phyloP scores from a whole-genome alignment of 2,113 vertebrate species.

The Osmerus eperlanus region DNA sequence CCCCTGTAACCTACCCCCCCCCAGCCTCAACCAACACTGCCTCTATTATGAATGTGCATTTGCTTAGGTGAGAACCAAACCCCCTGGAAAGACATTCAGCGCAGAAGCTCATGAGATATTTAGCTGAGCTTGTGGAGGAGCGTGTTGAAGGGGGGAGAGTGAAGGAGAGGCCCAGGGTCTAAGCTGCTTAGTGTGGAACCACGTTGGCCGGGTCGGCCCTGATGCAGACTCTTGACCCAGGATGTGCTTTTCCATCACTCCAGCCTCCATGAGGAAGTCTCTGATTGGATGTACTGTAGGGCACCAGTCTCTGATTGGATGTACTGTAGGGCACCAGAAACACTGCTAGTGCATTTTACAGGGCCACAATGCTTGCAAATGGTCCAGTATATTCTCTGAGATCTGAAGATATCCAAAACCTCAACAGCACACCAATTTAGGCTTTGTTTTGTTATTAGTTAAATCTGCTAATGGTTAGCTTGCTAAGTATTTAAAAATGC shows the following conservation, averaged over 20 bases:
- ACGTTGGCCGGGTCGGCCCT: not conserved
- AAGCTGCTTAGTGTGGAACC: not conserved
- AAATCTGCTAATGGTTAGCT: too few relatives aligned
- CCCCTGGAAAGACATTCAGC: constrained; percentile 30
- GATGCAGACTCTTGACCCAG: constrained; percentile 16
- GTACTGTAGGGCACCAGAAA: not conserved
- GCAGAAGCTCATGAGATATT: constrained; percentile 49
- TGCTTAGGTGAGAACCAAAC: constrained; percentile 54
- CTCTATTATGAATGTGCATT: constrained; percentile 69
- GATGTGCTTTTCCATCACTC: constrained; percentile 4
- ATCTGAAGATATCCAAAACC: too few relatives aligned
- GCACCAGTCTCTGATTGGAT: not conserved
- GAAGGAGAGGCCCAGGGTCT: constrained; percentile 7
- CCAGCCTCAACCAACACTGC: constrained; percentile 30
- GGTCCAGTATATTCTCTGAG: too few relatives aligned
- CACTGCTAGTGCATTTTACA: not conserved
- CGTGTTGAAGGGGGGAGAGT: constrained; percentile 14
- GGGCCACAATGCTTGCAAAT: too few relatives aligned
- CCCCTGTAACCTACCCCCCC: constrained; percentile 18
- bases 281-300: not conserved
- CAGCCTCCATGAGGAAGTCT: not conserved
- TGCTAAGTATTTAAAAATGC: too few relatives aligned
- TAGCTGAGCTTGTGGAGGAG: constrained; percentile 27
- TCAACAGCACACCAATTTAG: too few relatives aligned
- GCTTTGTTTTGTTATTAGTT: too few relatives aligned